Conservation (phyloP, 2,113 vertebrate species). For the Notothenia rossii region DNA sequence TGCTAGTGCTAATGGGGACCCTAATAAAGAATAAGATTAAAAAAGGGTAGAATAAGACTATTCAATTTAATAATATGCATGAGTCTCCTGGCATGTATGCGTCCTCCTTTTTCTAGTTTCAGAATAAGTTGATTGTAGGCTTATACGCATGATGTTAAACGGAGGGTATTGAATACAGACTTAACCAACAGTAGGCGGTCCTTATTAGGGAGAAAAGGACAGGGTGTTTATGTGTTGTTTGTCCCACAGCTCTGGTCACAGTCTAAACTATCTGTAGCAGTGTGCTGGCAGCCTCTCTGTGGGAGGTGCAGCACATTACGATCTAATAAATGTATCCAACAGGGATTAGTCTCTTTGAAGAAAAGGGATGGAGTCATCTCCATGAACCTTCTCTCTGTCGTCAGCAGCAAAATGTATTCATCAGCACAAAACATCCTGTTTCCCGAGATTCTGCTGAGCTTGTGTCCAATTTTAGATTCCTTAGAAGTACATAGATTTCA, state of each 20-base stretch:
- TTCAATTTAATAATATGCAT: neutral
- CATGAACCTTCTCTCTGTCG: constrained; percentile 28
- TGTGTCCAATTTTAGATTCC: constrained; percentile 8
- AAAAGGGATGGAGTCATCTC: constrained; percentile 49
- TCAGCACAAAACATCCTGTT: constrained; percentile 58
- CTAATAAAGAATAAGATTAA: neutral
- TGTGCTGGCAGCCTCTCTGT: constrained; percentile 54
- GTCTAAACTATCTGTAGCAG: constrained; percentile 47
- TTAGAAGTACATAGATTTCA: constrained; percentile 16
- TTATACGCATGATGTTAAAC: constrained; percentile 4
- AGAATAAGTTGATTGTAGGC: neutral
- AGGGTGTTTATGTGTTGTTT: constrained; percentile 8
- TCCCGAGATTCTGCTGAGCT: constrained; percentile 44
- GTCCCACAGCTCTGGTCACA: constrained; percentile 30
- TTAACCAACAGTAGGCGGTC: constrained; percentile 5
- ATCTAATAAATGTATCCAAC: constrained; percentile 64
- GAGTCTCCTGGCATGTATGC: neutral
- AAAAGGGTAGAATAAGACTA: neutral
- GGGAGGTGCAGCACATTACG: constrained; percentile 66
- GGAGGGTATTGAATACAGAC: neutral
- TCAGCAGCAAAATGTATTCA: constrained; percentile 44
- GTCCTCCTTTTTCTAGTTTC: constrained; percentile 10
- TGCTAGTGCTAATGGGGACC: too few species aligned
- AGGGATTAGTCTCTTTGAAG: constrained; percentile 69
- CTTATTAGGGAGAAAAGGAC: constrained; percentile 10